These are phyloP conservation scores for Nyctibius bracteatus DNA, from an alignment of 2,113 vertebrate species.

Conservation along the genomic window DNA sequence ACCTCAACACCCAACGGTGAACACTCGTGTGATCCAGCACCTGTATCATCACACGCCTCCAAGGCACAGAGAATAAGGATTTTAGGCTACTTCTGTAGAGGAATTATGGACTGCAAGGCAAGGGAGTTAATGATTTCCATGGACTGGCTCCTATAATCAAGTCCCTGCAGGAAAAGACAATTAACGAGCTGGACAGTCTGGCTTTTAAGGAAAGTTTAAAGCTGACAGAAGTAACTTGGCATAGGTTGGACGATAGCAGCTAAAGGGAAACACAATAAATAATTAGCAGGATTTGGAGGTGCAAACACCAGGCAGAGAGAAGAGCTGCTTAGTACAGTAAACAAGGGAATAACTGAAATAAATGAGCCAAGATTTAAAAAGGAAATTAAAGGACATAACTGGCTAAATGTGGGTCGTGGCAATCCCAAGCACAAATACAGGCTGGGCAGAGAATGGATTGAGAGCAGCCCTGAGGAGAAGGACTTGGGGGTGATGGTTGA, in stretches of 20 bases:
- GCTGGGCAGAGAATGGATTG: no score
- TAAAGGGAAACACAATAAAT: not conserved
- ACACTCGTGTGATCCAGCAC: accelerated
- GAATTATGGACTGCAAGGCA: not conserved
- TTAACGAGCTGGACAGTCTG: not conserved
- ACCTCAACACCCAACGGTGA: accelerated
- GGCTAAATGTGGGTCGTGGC: no score
- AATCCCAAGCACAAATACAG: no score
- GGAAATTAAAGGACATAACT: not conserved
- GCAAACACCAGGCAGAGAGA: not conserved
- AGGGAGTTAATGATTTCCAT: not conserved
- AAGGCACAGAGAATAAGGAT: accelerated
- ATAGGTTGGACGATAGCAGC: not conserved
- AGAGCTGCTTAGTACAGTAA: not conserved
- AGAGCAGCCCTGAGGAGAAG: no score
- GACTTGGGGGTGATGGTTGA: no score
- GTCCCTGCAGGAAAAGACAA: not conserved
- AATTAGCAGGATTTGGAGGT: not conserved
- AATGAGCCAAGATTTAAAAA: not conserved
- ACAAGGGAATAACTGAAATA: not conserved
- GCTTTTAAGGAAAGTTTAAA: not conserved
- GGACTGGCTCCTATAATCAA: no score
- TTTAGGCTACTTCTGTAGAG: not conserved
- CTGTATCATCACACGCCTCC: accelerated
- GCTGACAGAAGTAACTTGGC: not conserved